Evolutionary conservation across 1,140 invertebrate species (phyloP).

Genomic region (Contarinia nasturtii): DNA sequence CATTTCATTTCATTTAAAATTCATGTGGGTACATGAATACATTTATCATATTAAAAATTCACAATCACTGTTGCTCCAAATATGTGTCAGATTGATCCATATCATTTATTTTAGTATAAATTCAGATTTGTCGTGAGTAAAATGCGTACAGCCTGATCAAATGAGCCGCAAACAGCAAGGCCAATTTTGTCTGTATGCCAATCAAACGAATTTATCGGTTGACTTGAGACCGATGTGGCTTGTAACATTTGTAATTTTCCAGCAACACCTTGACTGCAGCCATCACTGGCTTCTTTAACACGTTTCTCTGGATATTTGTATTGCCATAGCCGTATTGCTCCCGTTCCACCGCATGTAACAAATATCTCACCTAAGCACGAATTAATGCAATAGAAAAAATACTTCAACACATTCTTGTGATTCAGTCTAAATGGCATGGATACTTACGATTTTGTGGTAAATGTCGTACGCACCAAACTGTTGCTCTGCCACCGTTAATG

Average conservation of each 20-base stretch:
- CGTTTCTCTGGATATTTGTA: conserved; percentile 75
- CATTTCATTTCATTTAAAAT: no score
- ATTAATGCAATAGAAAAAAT: no score
- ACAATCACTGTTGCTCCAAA: no score
- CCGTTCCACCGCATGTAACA: conserved; percentile 72
- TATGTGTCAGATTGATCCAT: background rate
- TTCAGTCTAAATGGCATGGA: no score
- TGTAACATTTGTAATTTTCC: conserved; percentile 61
- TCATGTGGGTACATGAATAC: no score
- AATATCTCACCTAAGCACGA: no score
- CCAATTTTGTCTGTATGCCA: conserved; percentile 85
- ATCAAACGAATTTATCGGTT: conserved; percentile 75
- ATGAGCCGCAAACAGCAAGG: conserved; percentile 69
- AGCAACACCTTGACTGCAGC: conserved; percentile 46
- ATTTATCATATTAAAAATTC: no score
- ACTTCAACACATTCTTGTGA: no score
- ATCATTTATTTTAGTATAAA: conserved; percentile 17
- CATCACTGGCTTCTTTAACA: conserved; percentile 43
- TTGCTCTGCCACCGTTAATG: conserved; percentile 49
- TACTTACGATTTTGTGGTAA: conserved; percentile 88
- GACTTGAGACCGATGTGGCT: conserved; percentile 60
- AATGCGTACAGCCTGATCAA: conserved; percentile 81
- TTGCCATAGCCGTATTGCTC: conserved; percentile 79
- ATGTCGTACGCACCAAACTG: conserved; percentile 72
- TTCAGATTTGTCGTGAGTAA: conserved; percentile 82